Conservation (phyloP, 2,888 invertebrate species). For the Drosophila cognata region DNA sequence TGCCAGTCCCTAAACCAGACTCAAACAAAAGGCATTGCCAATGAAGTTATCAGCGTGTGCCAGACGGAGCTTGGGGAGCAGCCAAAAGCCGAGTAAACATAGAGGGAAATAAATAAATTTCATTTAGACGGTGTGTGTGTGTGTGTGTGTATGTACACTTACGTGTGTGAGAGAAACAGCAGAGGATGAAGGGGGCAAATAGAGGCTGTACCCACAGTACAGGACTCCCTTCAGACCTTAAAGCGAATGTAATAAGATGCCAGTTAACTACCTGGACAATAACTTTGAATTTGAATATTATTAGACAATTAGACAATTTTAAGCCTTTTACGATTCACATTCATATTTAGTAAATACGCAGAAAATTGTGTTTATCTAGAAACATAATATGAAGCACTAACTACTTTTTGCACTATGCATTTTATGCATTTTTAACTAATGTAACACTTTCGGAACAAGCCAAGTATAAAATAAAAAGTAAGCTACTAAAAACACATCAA, state of each 20-base stretch:
- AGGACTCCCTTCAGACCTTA: not conserved
- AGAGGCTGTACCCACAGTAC: not conserved
- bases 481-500: not conserved
- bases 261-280: not conserved
- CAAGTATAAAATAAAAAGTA: not conserved
- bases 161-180: not conserved
- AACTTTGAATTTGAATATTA: not conserved
- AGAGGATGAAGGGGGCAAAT: not conserved
- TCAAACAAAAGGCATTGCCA: conserved; percentile 67
- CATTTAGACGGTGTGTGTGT: conserved; percentile 36
- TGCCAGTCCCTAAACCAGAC: conserved; percentile 33
- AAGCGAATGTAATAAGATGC: not conserved
- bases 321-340: not conserved
- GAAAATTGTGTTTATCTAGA: not conserved
- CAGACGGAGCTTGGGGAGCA: conserved; percentile 74
- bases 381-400: not conserved
- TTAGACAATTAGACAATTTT: not conserved
- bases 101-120: conserved; percentile 73
- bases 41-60: conserved; percentile 77
- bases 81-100: conserved; percentile 62
- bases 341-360: not conserved
- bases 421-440: too few relatives aligned
- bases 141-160: not conserved
- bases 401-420: not conserved
- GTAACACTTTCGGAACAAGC: not conserved